phyloP scores from a whole-genome alignment of 2,797 vertebrate species.

The Xiphophorus birchmanni region DNA sequence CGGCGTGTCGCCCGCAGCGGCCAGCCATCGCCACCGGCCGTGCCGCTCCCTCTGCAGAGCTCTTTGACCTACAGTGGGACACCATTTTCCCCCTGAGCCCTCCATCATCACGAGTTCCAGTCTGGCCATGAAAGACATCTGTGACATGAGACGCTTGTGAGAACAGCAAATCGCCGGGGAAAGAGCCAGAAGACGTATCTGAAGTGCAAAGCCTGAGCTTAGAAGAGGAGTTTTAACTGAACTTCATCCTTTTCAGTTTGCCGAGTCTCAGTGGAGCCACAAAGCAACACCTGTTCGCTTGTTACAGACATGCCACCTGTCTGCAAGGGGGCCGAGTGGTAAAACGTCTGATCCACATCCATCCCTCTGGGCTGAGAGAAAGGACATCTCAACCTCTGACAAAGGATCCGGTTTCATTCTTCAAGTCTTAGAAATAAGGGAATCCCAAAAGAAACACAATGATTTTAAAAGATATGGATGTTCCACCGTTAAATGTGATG shows the following conservation, averaged over 20 bases:
- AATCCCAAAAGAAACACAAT: not conserved
- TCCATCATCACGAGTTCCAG: slow-evolving; percentile 22
- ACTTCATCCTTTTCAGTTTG: slow-evolving; percentile 29
- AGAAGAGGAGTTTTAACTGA: slow-evolving; percentile 22
- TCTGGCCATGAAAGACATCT: slow-evolving; percentile 21
- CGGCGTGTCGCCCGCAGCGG: not conserved
- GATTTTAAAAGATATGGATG: not conserved
- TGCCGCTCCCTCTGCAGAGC: not conserved
- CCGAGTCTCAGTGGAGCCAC: slow-evolving; percentile 64
- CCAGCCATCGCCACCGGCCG: not conserved
- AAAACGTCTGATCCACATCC: not conserved
- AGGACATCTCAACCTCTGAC: not conserved
- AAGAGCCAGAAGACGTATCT: not conserved
- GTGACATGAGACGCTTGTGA: slow-evolving; percentile 13
- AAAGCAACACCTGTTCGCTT: slow-evolving; percentile 83
- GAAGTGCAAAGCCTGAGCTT: slow-evolving; percentile 6
- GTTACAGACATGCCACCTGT: slow-evolving; percentile 77
- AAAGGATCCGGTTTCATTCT: not conserved
- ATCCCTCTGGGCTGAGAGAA: not conserved
- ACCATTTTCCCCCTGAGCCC: not conserved
- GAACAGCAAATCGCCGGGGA: not conserved
- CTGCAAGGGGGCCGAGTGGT: slow-evolving; percentile 21
- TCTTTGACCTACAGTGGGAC: slow-evolving; percentile 20
- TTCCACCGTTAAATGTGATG: not conserved
- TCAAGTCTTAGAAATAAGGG: not conserved